Evolutionary conservation across 2,113 vertebrate genomes (phyloP), one percentile per base, ranked within the genome.

Genomic region (Oophaga pumilio): DNA sequence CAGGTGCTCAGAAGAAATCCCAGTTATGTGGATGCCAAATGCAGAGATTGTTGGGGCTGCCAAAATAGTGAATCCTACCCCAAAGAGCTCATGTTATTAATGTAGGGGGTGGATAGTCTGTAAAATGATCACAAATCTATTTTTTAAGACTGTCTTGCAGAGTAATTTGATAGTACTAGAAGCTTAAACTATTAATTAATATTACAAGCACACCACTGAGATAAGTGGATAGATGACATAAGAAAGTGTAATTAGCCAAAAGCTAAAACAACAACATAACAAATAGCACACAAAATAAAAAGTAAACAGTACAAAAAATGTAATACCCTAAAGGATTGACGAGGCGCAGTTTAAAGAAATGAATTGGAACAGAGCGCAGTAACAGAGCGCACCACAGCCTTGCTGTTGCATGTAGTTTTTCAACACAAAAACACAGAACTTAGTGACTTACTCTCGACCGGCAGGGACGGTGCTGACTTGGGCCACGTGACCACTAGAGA

Each of bases 401-500:
- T 73, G 69, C 69, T 2, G 33, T 73, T 49, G 8, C 20, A 33
- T 17, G 18, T 33, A 15, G 14, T 6, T 49, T 43, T n/a, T 33
- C 13, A 26, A 24, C 10, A 26, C n/a, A 71, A 26, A 77, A 18
- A 78, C 73, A 74, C 13, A 82, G 20, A 64, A 69, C 53, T 87
- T 77, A 77, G 50, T 56, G 11, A 96, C 97, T 96, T 96, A 99
- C 97, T 96, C 95, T 93, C 94, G 94, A 66, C 95, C 94, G 90
- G 96, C 92, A 69, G 97, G 95, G 89, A 93, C 91, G 87, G 49
- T 94, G 92, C 88, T 94, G 92, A 95, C 92, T 91, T 97, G 95
- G 2, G 95, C 93, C 89, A 96, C 95, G 0, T 95, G 96, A 86
- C 93, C 89, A 91, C 97, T 97, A 95, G 26, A 62, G 52, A 59